These are phyloP conservation scores for Callyntrura guangdongensis DNA, from an alignment of 2,888 invertebrate species.

Conservation along the genomic window DNA sequence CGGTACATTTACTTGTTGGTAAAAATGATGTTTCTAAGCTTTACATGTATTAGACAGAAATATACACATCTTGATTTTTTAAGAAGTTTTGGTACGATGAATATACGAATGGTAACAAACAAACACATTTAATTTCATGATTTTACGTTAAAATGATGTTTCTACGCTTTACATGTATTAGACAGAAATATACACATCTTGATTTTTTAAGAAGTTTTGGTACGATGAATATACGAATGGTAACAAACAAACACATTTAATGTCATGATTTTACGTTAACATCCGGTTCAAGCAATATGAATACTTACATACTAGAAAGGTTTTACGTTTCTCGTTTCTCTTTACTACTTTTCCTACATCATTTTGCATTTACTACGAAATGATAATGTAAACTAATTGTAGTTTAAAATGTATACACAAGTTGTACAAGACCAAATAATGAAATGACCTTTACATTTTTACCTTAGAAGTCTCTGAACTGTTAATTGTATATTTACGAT, in stretches of 20 bases:
- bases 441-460: neutral
- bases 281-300: neutral
- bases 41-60: too few relatives aligned
- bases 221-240: too few relatives aligned
- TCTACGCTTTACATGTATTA: too few relatives aligned
- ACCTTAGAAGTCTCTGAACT: neutral
- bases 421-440: neutral
- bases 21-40: neutral
- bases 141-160: too few relatives aligned
- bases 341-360: neutral
- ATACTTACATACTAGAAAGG: neutral
- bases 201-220: too few relatives aligned
- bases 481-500: too few relatives aligned
- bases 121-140: too few relatives aligned
- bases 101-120: too few relatives aligned
- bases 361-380: neutral
- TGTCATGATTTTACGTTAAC: neutral
- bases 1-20: neutral
- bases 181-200: too few relatives aligned
- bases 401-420: neutral
- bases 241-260: slow-evolving; percentile 2
- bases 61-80: too few relatives aligned
- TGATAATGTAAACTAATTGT: neutral
- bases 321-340: too few relatives aligned
- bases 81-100: too few relatives aligned